Base-by-base conservation (phyloP, 2,113 vertebrate species). In the Erythrocebus patas region DNA sequence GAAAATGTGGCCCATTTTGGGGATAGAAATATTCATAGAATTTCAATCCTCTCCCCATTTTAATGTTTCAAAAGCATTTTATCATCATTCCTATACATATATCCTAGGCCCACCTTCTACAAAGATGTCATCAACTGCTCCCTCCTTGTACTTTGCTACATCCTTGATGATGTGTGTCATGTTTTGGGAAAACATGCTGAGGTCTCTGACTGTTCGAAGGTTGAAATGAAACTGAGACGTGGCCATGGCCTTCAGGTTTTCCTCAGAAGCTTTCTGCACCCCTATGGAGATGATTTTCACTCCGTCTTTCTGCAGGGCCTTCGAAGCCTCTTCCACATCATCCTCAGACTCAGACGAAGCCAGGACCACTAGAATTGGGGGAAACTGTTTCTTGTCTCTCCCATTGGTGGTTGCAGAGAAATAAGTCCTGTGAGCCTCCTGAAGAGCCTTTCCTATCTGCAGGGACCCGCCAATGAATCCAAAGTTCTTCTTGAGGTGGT, bases 211-310 rank as follows among this genome's bases (percentile, higher is more conserved):
- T 0, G 87, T 96, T 50, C 80, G 95, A 0, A 98, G 97, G 40
- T 59, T 88, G 94, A 93, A 98, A 70, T 97, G 93, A 84, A 97
- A 96, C 61, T 72, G 91, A 20, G 89, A 55, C 0, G 98, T 98
- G 84, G 98, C 98, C 98, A 98, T 98, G 43, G 91, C 85, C 95
- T 90, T 84, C 92, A 99, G 94, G 81, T 98, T 85, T 20, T 95
- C 87, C 85, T 95, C 94, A 0, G 97, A 82, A 0, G 95, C 97
- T 4, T 70, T 23, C 61, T 98, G 96, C 59, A 98, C 2, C 59
- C 98, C 98, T 52, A 99, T 16, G 0, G 98, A 93, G 95, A 99
- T 45, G 66, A 98, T 95, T 16, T 95, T 98, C 82, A 99, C 98
- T 13, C 98, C 98, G 0, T 98, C 93, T 3, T 50, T 32, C 92